Percentiles rank a stretch among this genome's conserved stretches.
phyloP scores from a whole-genome alignment of 1,140 invertebrate species.

The Zaprionus tsacasi region DNA sequence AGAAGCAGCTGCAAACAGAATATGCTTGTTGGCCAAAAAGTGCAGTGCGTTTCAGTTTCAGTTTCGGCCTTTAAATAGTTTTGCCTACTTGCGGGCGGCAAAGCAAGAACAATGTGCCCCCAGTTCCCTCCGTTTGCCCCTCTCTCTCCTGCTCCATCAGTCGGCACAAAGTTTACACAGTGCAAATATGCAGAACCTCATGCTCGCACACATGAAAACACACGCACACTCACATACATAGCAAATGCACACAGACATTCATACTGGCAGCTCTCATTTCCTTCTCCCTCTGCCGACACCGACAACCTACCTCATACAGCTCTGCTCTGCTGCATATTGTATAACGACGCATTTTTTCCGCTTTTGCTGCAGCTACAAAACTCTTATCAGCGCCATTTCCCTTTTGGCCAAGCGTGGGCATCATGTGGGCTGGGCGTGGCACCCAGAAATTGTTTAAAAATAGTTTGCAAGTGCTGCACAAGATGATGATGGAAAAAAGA shows the following conservation, averaged over 20 bases:
- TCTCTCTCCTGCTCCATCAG: not conserved
- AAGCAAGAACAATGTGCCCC: conserved; percentile 48
- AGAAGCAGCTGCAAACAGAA: conserved; percentile 43
- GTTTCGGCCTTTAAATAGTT: conserved; percentile 69
- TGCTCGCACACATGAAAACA: conserved; percentile 18
- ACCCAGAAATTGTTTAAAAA: conserved; percentile 67
- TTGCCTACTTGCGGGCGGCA: conserved; percentile 45
- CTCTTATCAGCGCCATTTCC: conserved; percentile 64
- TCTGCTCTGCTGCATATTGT: conserved; percentile 52
- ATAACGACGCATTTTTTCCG: conserved; percentile 59
- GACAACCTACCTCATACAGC: conserved; percentile 9
- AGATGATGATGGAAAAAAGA: conserved; percentile 56
- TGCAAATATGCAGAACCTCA: conserved; percentile 45
- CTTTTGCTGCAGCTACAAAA: conserved; percentile 55
- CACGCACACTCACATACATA: conserved; percentile 4
- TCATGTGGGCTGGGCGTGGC: conserved; percentile 22
- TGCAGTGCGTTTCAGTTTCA: conserved; percentile 34
- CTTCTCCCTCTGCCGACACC: not conserved
- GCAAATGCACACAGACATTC: not conserved
- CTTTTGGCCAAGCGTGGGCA: conserved; percentile 56
- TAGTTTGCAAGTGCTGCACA: conserved; percentile 60
- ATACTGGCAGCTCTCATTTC: conserved; percentile 20
- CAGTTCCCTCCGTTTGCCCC: not conserved
- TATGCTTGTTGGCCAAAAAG: conserved; percentile 53
- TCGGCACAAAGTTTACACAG: conserved; percentile 51